phyloP scores from a whole-genome alignment of 2,113 vertebrate genomes.

The Saguinus imperator region DNA sequence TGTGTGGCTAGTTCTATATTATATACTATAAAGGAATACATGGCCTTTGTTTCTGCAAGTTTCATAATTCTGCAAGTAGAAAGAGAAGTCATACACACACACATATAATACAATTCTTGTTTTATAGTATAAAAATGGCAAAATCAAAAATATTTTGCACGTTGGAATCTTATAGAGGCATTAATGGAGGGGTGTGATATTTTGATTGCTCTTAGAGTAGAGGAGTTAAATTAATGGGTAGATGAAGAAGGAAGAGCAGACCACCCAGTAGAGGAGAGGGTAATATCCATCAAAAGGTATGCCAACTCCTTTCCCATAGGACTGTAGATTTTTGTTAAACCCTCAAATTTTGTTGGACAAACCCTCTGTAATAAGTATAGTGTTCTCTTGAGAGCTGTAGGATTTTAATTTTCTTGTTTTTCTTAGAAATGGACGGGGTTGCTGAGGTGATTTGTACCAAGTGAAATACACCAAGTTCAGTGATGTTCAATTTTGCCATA shows the following conservation, averaged over 20 bases:
- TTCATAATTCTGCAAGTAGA: not conserved
- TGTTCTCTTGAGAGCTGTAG: not conserved
- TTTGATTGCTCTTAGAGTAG: not conserved
- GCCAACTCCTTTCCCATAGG: not conserved
- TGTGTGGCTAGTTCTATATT: not conserved
- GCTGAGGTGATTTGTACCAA: not conserved
- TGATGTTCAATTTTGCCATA: not conserved
- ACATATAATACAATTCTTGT: not conserved
- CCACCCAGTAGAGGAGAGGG: not conserved
- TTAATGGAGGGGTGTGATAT: not conserved
- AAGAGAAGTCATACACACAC: not conserved
- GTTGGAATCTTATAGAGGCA: not conserved
- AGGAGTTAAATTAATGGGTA: not conserved
- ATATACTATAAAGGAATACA: not conserved
- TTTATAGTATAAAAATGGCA: not conserved
- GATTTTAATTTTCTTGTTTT: not conserved
- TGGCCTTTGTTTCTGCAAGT: not conserved
- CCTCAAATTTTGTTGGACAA: not conserved
- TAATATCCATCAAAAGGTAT: not conserved
- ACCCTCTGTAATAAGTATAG: not conserved
- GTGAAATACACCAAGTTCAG: not conserved
- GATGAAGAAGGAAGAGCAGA: not conserved
- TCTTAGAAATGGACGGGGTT: not conserved
- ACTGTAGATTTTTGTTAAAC: not conserved
- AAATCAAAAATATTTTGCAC: not conserved